Evolutionary conservation across 2,113 vertebrate genomes (phyloP).

Genomic region (Archocentrus centrarchus): DNA sequence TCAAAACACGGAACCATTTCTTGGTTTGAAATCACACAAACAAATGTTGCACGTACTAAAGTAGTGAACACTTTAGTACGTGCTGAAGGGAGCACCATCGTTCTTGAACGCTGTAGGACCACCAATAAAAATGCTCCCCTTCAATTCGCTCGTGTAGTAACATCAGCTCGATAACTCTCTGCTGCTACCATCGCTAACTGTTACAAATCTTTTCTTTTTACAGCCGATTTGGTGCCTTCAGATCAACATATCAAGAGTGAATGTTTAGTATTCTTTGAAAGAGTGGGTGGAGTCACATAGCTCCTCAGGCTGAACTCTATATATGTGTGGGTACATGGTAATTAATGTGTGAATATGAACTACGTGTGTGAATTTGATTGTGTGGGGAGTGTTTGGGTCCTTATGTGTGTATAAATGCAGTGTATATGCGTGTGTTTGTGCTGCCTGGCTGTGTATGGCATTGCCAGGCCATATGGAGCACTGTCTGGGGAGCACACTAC

Average conservation of each 20-base stretch:
- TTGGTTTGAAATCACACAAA: neutral
- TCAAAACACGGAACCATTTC: neutral
- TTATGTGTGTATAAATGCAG: conserved; percentile 44
- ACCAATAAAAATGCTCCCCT: neutral
- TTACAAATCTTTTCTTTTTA: neutral
- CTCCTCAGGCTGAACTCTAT: conserved; percentile 14
- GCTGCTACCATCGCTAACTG: neutral
- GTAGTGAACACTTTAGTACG: neutral
- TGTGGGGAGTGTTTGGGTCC: conserved; percentile 44
- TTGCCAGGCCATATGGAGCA: conserved; percentile 82
- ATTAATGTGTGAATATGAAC: conserved; percentile 28
- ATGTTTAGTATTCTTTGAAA: neutral
- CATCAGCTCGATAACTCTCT: neutral
- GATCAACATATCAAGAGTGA: neutral
- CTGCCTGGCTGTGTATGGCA: conserved; percentile 65
- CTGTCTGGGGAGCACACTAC: conserved; percentile 82
- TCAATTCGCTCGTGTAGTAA: neutral
- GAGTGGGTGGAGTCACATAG: neutral
- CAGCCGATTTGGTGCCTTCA: neutral
- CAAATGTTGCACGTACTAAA: neutral
- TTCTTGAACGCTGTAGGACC: neutral
- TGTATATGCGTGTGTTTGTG: conserved; percentile 62
- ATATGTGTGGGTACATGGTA: conserved; percentile 15
- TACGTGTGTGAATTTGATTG: conserved; percentile 33
- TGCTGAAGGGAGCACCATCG: neutral